These are phyloP conservation scores for Antedon mediterranea DNA, from an alignment of 53 echinoderm and acorn worm species.

Conservation along the genomic window DNA sequence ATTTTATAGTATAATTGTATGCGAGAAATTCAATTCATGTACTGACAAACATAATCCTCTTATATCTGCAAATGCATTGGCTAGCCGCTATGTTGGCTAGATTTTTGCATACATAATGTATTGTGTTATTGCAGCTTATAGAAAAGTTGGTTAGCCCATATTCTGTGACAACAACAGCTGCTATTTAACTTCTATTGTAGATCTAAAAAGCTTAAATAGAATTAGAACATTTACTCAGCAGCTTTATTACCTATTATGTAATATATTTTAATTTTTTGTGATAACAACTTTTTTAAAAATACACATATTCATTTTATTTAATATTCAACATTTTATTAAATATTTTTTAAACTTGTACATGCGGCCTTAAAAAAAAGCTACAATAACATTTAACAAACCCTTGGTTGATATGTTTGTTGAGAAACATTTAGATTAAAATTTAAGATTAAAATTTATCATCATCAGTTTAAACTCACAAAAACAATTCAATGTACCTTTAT, in stretches of 20 bases:
- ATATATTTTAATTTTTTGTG: too few species aligned
- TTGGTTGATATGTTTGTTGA: too few species aligned
- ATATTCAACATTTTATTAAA: too few species aligned
- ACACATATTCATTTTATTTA: too few species aligned
- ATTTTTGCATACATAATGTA: not conserved
- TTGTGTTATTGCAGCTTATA: not conserved
- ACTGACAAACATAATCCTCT: not conserved
- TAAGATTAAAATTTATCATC: too few species aligned
- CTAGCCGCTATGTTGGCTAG: not conserved
- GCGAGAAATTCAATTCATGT: not conserved
- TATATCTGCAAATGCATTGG: not conserved
- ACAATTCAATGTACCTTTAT: too few species aligned
- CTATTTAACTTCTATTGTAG: not conserved
- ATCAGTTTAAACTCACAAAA: too few species aligned
- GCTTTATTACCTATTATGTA: not conserved
- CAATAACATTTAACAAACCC: too few species aligned
- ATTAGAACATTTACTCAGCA: not conserved
- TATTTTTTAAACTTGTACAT: too few species aligned
- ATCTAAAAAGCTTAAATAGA: not conserved
- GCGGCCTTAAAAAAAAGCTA: too few species aligned
- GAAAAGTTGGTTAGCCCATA: not conserved
- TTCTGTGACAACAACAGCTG: not conserved
- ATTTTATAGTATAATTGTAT: not conserved
- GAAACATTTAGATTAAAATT: too few species aligned
- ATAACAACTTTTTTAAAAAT: too few species aligned